phyloP scores from a whole-genome alignment of 2,888 invertebrate species.

The Syrphus vitripennis region DNA sequence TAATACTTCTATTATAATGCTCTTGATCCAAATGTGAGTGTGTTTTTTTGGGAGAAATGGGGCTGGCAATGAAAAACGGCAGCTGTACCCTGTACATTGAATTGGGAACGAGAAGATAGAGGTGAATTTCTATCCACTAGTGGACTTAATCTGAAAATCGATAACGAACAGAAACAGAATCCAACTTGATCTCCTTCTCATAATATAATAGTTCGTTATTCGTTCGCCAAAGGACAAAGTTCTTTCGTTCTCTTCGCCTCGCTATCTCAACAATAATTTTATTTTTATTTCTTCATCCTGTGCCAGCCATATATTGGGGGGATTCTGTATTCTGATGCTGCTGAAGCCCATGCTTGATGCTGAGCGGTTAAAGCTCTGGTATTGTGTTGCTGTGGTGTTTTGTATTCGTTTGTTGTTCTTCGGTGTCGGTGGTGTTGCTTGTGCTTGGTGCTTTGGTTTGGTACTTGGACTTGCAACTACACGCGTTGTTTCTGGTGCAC shows the following conservation, averaged over 20 bases:
- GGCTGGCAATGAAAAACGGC: slow-evolving; percentile 62
- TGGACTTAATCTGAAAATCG: slow-evolving; percentile 70
- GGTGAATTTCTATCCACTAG: slow-evolving; percentile 22
- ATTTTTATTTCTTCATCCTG: neutral
- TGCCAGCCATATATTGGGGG: no score
- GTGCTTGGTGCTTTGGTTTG: neutral
- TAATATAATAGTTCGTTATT: slow-evolving; percentile 24
- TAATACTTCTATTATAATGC: slow-evolving; percentile 11
- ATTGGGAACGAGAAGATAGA: neutral
- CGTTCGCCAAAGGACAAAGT: slow-evolving; percentile 29
- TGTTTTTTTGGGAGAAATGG: slow-evolving; percentile 43
- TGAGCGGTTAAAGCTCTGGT: neutral
- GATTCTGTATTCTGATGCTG: no score
- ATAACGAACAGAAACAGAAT: slow-evolving; percentile 67
- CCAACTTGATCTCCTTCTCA: slow-evolving; percentile 32
- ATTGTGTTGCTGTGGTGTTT: slow-evolving; percentile 42
- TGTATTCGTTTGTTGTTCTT: slow-evolving; percentile 58
- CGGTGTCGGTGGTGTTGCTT: slow-evolving; percentile 52
- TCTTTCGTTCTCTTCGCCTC: neutral
- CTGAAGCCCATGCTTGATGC: neutral
- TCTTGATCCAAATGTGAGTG: slow-evolving; percentile 30
- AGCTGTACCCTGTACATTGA: slow-evolving; percentile 14
- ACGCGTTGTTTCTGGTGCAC: slow-evolving; percentile 48
- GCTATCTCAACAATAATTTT: neutral
- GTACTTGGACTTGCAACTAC: slow-evolving; percentile 24